A percentile compares a stretch with the other conserved stretches of the same genome.
phyloP scores from a whole-genome alignment of 1,140 invertebrate species.

The Zaprionus taronus region DNA sequence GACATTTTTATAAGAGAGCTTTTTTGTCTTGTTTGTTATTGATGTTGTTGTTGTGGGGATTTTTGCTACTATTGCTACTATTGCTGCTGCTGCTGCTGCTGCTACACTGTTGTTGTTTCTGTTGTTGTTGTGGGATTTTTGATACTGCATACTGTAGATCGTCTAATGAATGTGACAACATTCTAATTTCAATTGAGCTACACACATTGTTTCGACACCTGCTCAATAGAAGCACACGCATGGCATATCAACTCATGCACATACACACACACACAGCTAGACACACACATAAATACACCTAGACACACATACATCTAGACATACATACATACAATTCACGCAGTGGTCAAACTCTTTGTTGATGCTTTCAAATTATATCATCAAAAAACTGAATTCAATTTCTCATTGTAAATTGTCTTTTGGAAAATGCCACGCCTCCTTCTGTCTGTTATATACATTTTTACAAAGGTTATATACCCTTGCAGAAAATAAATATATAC shows the following conservation, averaged over 20 bases:
- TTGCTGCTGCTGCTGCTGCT: constrained; percentile 19
- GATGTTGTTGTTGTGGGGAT: constrained; percentile 27
- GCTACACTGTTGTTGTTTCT: constrained; percentile 14
- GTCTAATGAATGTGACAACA: constrained; percentile 76
- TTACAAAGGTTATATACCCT: too few relatives aligned
- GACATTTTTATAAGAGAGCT: constrained; percentile 71
- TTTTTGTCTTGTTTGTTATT: constrained; percentile 36
- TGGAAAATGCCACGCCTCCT: too few relatives aligned
- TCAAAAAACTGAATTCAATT: background rate
- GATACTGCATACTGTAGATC: constrained; percentile 24
- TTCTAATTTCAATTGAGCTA: constrained; percentile 77
- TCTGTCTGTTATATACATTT: too few relatives aligned
- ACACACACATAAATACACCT: background rate
- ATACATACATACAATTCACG: background rate
- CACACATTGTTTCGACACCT: constrained; percentile 81
- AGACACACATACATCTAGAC: background rate
- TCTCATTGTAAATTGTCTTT: too few relatives aligned
- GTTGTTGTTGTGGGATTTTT: constrained; percentile 26
- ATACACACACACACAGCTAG: background rate
- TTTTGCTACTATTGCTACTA: constrained; percentile 14
- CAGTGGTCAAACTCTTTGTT: too few relatives aligned
- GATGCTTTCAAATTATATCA: background rate
- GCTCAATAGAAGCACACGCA: constrained; percentile 34
- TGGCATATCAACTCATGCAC: background rate
- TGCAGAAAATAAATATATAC: too few relatives aligned